Conservation (phyloP, 2,113 vertebrate genomes). For the Calidris pygmaea region DNA sequence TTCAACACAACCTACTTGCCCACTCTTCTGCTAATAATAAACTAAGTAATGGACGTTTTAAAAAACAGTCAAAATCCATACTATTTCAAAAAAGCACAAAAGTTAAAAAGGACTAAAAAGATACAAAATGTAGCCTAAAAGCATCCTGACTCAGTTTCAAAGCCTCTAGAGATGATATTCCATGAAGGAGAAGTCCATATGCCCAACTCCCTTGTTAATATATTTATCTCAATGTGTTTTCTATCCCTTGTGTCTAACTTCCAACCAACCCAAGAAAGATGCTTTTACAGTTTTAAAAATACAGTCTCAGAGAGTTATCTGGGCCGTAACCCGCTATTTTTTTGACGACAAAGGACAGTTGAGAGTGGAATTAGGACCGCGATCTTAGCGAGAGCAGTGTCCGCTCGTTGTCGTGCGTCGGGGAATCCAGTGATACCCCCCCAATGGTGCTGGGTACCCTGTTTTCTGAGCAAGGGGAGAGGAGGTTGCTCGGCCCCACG, state of each 20-base stretch:
- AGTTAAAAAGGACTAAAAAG: conserved; percentile 16
- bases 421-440: neutral
- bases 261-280: neutral
- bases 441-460: neutral
- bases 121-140: conserved; percentile 20
- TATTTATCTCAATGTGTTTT: neutral
- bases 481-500: neutral
- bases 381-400: neutral
- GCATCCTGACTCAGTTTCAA: neutral
- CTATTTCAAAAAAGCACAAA: neutral
- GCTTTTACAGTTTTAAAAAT: neutral
- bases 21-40: conserved; percentile 22
- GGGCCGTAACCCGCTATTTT: rapidly evolving
- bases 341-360: neutral
- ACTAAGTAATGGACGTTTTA: neutral
- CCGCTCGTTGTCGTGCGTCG: rapidly evolving
- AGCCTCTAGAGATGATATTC: conserved; percentile 29
- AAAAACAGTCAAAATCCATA: neutral
- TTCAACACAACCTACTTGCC: neutral
- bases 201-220: neutral
- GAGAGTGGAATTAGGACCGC: neutral
- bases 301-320: neutral
- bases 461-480: neutral
- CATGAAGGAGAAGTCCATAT: neutral
- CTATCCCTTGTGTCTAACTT: neutral